Conservation (phyloP, 92 coral and sea anemone genomes). For the Palythoa heliodiscus region DNA sequence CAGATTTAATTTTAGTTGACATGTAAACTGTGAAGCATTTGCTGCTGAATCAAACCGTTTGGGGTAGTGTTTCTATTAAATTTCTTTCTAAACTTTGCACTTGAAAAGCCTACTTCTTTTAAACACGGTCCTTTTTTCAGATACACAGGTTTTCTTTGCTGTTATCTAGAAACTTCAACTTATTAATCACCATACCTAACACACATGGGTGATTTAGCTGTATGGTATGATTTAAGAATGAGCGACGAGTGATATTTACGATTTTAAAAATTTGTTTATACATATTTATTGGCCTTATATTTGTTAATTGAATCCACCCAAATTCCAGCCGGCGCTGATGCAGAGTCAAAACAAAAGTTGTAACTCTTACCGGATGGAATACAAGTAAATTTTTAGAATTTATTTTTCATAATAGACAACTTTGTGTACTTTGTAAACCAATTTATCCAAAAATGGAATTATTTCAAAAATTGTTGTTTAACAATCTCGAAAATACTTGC, state of each 20-base stretch:
- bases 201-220: neutral
- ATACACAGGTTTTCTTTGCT: no score
- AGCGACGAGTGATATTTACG: neutral
- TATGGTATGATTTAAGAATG: neutral
- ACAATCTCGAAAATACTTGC: neutral
- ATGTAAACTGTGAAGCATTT: no score
- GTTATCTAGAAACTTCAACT: neutral
- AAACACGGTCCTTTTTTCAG: no score
- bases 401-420: neutral
- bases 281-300: neutral
- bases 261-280: slow-evolving; percentile 2
- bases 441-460: neutral
- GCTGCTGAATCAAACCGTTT: no score
- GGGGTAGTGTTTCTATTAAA: no score
- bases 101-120: no score
- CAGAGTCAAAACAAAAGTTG: neutral
- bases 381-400: neutral
- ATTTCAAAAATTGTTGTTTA: neutral
- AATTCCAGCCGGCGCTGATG: neutral
- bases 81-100: no score
- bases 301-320: neutral
- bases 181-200: neutral
- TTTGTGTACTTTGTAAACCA: neutral
- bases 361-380: neutral
- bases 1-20: no score